phyloP scores from a whole-genome alignment of 2,888 invertebrate species.

The Drosophila kanekoi region DNA sequence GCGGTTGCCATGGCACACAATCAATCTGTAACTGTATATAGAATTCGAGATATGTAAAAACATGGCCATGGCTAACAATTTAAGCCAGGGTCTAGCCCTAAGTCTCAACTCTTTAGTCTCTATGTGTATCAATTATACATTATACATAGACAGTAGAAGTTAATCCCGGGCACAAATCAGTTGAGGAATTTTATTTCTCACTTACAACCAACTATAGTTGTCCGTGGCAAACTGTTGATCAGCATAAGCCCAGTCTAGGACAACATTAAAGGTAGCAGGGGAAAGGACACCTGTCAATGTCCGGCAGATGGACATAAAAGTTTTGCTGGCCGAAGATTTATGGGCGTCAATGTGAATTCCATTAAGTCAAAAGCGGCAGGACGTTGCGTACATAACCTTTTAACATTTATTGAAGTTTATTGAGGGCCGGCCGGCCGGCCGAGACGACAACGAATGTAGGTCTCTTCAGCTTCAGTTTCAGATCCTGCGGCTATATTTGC shows the following conservation, averaged over 20 bases:
- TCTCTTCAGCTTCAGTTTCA: not conserved
- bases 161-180: constrained; percentile 43
- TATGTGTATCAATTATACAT: constrained; percentile 9
- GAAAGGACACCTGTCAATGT: constrained; percentile 63
- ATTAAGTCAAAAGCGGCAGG: constrained; percentile 69
- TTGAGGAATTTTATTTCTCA: constrained; percentile 52
- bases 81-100: too few relatives aligned
- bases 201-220: constrained; percentile 61
- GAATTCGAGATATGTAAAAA: not conserved
- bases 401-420: constrained; percentile 79
- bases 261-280: not conserved
- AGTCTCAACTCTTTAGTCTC: too few relatives aligned
- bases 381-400: constrained; percentile 74
- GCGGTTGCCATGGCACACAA: constrained; percentile 18
- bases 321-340: constrained; percentile 64
- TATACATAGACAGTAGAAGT: too few relatives aligned
- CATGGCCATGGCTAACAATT: too few relatives aligned
- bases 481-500: constrained; percentile 60
- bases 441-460: constrained; percentile 24
- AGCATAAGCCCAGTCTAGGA: constrained; percentile 29
- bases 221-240: constrained; percentile 76
- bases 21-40: not conserved
- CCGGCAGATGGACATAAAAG: constrained; percentile 33
- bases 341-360: constrained; percentile 74
- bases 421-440: constrained; percentile 50